phyloP scores from a whole-genome alignment of 1,140 invertebrate genomes.

The Rhynchophorus ferrugineus region DNA sequence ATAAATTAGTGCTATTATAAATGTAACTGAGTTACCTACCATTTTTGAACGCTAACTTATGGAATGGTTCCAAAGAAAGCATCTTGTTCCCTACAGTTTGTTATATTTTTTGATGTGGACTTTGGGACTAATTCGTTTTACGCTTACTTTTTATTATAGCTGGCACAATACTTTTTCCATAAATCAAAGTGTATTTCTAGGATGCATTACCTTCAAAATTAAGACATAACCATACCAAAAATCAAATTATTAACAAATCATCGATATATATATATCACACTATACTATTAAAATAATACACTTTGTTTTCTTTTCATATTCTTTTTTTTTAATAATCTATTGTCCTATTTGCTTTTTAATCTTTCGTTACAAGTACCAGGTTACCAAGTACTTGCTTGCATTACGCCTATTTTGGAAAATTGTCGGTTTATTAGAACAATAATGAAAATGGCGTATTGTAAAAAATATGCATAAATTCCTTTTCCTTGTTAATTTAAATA shows the following conservation, averaged over 20 bases:
- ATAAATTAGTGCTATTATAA: no score
- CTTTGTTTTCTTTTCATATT: conserved; percentile 10
- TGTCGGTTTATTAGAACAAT: background rate
- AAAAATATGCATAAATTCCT: conserved; percentile 21
- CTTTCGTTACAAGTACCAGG: conserved; percentile 20
- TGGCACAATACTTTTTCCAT: conserved; percentile 7
- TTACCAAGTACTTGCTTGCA: conserved; percentile 24
- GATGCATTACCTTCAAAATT: background rate
- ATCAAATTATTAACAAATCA: background rate
- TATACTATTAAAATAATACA: conserved; percentile 9
- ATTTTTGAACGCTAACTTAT: background rate
- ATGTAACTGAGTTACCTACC: background rate
- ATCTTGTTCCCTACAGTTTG: background rate
- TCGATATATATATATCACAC: background rate
- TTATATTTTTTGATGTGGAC: conserved; percentile 1
- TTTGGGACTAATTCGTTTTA: conserved; percentile 2
- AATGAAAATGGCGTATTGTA: conserved; percentile 6
- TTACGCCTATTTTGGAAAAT: conserved; percentile 1
- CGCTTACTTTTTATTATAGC: conserved; percentile 12
- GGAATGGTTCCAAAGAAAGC: conserved; percentile 2
- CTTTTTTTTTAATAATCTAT: background rate
- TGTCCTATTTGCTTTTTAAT: conserved; percentile 3
- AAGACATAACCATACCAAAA: conserved; percentile 4
- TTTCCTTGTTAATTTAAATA: conserved; percentile 23
- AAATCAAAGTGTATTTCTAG: conserved; percentile 10